These are phyloP conservation scores for Watsonalla binaria DNA, from an alignment of 2,888 invertebrate species.

Conservation along the genomic window DNA sequence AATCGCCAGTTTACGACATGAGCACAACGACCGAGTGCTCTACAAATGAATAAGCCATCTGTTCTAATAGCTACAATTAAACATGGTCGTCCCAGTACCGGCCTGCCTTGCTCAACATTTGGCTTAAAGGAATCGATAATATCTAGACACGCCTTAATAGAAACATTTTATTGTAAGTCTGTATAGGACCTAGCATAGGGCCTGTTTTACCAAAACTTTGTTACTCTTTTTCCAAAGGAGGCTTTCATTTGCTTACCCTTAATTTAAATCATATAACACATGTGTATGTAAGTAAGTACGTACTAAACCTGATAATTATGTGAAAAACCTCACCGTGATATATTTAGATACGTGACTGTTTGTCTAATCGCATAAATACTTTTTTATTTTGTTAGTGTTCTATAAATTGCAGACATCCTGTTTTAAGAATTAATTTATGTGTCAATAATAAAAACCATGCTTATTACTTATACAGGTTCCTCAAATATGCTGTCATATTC, in stretches of 20 bases:
- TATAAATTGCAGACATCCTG: no score
- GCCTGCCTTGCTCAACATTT: conserved; percentile 48
- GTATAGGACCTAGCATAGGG: no score
- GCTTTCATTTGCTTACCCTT: background rate
- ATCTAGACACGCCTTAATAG: conserved; percentile 21
- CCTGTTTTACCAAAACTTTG: background rate
- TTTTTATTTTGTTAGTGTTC: no score
- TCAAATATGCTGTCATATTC: no score
- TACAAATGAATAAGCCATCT: conserved; percentile 80
- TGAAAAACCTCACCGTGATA: no score
- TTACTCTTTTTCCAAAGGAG: background rate
- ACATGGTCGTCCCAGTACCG: conserved; percentile 63
- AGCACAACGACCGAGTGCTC: conserved; percentile 75
- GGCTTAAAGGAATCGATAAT: conserved; percentile 55
- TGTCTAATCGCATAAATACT: no score
- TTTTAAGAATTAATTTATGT: no score
- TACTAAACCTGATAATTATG: no score
- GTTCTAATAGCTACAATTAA: conserved; percentile 77
- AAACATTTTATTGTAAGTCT: background rate
- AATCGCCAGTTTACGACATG: conserved; percentile 77
- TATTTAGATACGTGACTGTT: no score
- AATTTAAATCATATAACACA: background rate
- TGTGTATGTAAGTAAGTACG: no score
- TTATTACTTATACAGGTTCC: no score
- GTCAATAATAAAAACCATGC: no score